phyloP scores from a whole-genome alignment of 2,113 vertebrate species.

The Elaphurus davidianus region DNA sequence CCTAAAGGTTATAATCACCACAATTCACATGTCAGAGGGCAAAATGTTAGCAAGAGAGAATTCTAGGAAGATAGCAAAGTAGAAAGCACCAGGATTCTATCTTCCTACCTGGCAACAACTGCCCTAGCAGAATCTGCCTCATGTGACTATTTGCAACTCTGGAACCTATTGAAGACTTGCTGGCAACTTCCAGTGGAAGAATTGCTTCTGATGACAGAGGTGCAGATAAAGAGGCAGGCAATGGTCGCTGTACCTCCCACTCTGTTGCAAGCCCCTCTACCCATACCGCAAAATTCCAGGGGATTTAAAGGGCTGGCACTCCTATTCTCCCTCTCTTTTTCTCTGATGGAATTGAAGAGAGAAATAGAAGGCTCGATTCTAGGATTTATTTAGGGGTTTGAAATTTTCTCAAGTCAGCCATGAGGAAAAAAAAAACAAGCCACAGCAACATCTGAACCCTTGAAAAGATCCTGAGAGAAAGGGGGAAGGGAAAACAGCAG shows the following conservation, averaged over 20 bases:
- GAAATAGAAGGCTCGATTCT: background rate
- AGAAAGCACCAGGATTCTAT: background rate
- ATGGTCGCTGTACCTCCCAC: background rate
- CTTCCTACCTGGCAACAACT: background rate
- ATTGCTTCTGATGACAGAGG: background rate
- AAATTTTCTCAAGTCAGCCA: slow-evolving; percentile 67
- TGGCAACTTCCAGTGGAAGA: background rate
- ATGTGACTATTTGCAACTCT: background rate
- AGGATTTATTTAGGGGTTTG: slow-evolving; percentile 40
- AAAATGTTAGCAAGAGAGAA: background rate
- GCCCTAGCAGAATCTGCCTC: background rate
- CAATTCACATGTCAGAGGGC: background rate
- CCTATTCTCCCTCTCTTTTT: background rate
- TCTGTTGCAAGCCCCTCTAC: background rate
- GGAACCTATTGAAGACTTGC: background rate
- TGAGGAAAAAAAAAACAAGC: slow-evolving; percentile 69
- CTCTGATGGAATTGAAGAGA: background rate
- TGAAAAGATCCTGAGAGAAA: slow-evolving; percentile 71
- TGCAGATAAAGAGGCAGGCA: background rate
- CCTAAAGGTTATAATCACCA: background rate
- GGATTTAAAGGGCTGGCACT: background rate
- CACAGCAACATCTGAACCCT: slow-evolving; percentile 65
- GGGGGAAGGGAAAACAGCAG: slow-evolving; percentile 64
- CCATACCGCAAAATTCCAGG: background rate
- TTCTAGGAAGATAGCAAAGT: background rate